Base-by-base conservation (phyloP, 2,113 vertebrate genomes). In the Aldabrachelys gigantea region DNA sequence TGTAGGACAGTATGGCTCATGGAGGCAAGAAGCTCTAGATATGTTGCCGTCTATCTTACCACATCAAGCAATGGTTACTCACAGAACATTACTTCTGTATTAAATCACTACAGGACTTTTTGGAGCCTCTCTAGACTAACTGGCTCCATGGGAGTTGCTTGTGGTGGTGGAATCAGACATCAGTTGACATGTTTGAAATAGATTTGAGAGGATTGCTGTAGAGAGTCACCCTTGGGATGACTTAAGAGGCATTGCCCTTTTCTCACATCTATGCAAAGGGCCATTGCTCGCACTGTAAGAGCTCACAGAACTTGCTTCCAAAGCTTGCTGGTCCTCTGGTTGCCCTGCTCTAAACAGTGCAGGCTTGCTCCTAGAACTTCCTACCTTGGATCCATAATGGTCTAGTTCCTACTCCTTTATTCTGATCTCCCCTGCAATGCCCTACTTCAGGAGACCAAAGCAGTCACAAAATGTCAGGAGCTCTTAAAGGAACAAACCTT, bases 331-430 rank as follows among this genome's bases (percentile, higher is more conserved):
- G 76, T 41, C 62, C 53, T 62, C 56, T 85, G 41, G 56, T 65
- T 87, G 52, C 47, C 76, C 82, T 75, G 10, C 24, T 59, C 88
- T 82, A 19, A 84, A 49, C 75, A 44, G 19, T 38, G 62, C 88
- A 88, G 85, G n/a, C 56, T 90, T 90, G 84, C 65, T 93, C 91
- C 56, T 89, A 92, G 88, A 78, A 80, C 47, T 76, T 44, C 82
- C 52, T 41, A 78, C 17, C 79, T 57, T 75, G 19, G 24, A 47
- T 49, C 47, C 69, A 44, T 5, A 44, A 62, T 10, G 24, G 47
- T 82, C 21, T 3, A 82, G 11, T 24, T 91, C 27, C 47, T 86
- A 54, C 29, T 19, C 10, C 57, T 2, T 6, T 82, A 17, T 13
- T 19, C 49, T 27, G 35, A 53, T 35, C 75, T 84, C 90, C 35